Evolutionary conservation across 1,140 invertebrate species (phyloP).

Genomic region (Brachionus paranguensis): DNA sequence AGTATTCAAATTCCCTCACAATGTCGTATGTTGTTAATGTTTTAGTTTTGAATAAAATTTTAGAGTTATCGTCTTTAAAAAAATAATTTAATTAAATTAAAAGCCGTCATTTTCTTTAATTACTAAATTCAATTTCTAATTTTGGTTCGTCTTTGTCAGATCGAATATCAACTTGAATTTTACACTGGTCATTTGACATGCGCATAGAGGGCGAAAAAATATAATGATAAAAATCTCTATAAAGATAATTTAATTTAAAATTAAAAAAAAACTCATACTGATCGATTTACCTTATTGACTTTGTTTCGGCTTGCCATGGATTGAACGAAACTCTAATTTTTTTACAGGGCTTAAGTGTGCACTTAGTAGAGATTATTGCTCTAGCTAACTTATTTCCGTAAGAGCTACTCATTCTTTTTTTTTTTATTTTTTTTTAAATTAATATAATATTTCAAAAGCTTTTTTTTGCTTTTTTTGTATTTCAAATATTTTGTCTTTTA

Average conservation of each 20-base stretch:
- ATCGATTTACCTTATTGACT: constrained; percentile 17
- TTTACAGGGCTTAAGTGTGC: constrained; percentile 28
- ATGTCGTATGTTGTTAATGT: constrained; percentile 27
- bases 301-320: constrained; percentile 22
- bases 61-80: constrained; percentile 17
- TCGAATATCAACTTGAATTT: constrained; percentile 25
- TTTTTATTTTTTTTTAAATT: not conserved
- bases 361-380: constrained; percentile 5
- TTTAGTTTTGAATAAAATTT: constrained; percentile 34
- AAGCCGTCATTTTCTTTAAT: not conserved
- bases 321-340: constrained; percentile 27
- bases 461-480: not conserved
- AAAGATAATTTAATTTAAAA: not conserved
- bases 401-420: constrained; percentile 27
- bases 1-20: constrained; percentile 8
- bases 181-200: constrained; percentile 2
- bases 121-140: constrained; percentile 38
- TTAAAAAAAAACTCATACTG: not conserved
- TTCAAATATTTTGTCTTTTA: not conserved
- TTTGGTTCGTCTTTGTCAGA: constrained; percentile 9
- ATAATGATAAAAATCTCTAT: constrained; percentile 38
- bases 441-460: not conserved
- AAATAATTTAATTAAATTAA: not conserved
- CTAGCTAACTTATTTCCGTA: constrained; percentile 37
- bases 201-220: constrained; percentile 5